phyloP scores from a whole-genome alignment of 2,113 vertebrate genomes.

The Ia io region DNA sequence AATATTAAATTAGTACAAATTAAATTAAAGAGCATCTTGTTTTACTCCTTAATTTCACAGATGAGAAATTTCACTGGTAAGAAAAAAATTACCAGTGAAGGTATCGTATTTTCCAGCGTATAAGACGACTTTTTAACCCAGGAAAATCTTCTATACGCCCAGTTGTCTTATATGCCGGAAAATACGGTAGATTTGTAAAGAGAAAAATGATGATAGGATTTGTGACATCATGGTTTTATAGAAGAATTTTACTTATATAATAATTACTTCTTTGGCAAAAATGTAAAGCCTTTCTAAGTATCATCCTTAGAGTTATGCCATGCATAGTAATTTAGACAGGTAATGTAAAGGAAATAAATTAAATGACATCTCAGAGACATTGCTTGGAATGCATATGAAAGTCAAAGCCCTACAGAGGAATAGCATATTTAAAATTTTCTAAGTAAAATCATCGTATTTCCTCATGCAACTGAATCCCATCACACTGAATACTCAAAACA shows the following conservation, averaged over 20 bases:
- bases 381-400: not conserved
- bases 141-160: no score
- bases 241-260: constrained; percentile 10
- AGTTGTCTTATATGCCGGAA: no score
- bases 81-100: not conserved
- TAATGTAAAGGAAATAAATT: not conserved
- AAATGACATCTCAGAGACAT: not conserved
- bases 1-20: not conserved
- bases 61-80: not conserved
- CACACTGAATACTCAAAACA: not conserved
- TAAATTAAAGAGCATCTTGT: not conserved
- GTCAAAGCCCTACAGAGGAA: not conserved
- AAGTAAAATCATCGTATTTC: constrained; percentile 35
- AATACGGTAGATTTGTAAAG: not conserved
- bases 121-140: no score
- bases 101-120: no score
- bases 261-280: not conserved
- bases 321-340: not conserved
- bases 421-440: not conserved
- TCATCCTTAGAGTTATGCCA: not conserved
- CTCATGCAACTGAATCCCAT: not conserved
- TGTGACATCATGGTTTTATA: not conserved
- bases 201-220: not conserved
- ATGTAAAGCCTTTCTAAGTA: not conserved
- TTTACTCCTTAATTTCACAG: not conserved